Base-by-base conservation (phyloP, 2,797 vertebrate genomes). In the Acipenser transmontanus region DNA sequence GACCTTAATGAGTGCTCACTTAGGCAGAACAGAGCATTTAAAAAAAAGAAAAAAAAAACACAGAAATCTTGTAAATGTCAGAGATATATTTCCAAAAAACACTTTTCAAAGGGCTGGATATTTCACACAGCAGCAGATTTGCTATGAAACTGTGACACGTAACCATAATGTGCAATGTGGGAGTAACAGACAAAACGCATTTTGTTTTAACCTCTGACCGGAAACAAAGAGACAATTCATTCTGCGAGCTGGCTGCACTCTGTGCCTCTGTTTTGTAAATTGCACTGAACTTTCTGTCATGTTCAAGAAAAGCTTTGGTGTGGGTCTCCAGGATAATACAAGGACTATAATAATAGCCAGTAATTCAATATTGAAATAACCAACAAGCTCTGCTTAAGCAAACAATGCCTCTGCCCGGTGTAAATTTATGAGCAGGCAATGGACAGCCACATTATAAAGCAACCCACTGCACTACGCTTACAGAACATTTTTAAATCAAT, bases 101-200 rank as follows among this genome's bases (percentile, higher is more conserved):
- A 34, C 34, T 4, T 34, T 34, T 34, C 34, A 34, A 34, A 3
- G 2, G 34, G 34, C 34, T 34, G 34, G 2, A 34, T 34, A 34
- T 34, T 34, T 34, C 34, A 34, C 34, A 34, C 4, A 1, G 4
- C 1, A 7, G 14, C 54, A 11, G 11, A 57, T n/a, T 57, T 57
- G 54, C 17, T 61, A 47, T 7, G 17, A 61, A 20, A 47, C 11
- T 1, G 6, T 47, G 60, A 61, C 59, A 60, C 11, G 34, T 47
- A 61, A 34, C 8, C 47, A 6, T 61, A 61, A 47, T 61, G 60
- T 12, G 7, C 8, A 61, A 61, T 56, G 65, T 52, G 34, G 59
- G 66, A 70, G 48, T 1, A 56, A 6, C 4, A 56, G 47, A 66
- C 49, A 61, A 66, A 65, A 57, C 4, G 2, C 20, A 52, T 63